These are phyloP conservation scores for Pseudochirops corinnae DNA, from an alignment of 2,797 vertebrate genomes.

Conservation along the genomic window DNA sequence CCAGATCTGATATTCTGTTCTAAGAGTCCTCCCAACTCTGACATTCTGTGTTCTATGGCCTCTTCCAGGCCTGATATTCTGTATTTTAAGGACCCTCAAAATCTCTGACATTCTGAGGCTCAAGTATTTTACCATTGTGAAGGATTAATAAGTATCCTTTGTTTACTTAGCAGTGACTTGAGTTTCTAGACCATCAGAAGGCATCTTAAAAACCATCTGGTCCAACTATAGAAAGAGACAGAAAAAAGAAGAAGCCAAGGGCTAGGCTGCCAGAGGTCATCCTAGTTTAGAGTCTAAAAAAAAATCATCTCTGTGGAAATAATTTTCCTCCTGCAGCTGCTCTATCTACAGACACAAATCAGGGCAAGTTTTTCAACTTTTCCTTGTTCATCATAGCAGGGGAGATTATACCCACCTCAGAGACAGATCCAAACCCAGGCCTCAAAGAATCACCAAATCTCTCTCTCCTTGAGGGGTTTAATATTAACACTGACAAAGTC, in stretches of 20 bases:
- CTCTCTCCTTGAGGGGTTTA: not conserved
- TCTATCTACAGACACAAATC: not conserved
- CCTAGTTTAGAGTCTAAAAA: not conserved
- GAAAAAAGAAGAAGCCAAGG: not conserved
- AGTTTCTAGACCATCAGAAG: not conserved
- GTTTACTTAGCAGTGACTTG: not conserved
- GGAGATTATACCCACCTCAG: not conserved
- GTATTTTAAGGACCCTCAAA: not conserved
- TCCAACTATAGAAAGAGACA: not conserved
- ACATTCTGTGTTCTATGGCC: not conserved
- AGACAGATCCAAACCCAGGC: not conserved
- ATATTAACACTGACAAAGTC: not conserved
- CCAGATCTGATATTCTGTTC: not conserved
- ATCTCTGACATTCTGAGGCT: not conserved
- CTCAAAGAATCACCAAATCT: not conserved
- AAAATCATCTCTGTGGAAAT: slow-evolving; percentile 8
- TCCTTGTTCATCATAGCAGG: not conserved
- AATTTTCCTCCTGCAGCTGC: not conserved
- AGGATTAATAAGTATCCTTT: not conserved
- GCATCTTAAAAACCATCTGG: not conserved
- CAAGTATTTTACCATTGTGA: not conserved
- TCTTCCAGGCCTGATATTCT: not conserved
- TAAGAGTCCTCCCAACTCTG: not conserved
- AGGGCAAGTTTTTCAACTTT: not conserved
- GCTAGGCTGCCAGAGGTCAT: not conserved